phyloP scores from a whole-genome alignment of 1,140 invertebrate species.

The Heliothis virescens region DNA sequence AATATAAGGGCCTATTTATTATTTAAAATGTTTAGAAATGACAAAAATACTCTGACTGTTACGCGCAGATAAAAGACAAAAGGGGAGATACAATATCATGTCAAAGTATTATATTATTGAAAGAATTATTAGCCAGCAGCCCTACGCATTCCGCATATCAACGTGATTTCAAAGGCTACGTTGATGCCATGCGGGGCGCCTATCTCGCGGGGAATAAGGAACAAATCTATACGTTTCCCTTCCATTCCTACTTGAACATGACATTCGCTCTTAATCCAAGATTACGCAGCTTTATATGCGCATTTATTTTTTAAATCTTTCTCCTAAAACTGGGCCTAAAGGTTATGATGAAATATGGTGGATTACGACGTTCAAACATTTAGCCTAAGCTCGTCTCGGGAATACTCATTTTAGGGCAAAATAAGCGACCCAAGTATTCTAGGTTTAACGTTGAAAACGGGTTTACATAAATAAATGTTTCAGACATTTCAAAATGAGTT shows the following conservation, averaged over 20 bases:
- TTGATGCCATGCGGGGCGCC: conserved; percentile 23
- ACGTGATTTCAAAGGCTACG: conserved; percentile 27
- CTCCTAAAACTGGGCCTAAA: conserved; percentile 20
- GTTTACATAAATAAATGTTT: conserved; percentile 27
- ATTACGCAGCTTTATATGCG: conserved; percentile 13
- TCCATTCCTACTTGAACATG: conserved; percentile 8
- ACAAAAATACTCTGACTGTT: not conserved
- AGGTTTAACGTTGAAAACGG: conserved; percentile 10
- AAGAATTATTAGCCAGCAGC: conserved; percentile 18
- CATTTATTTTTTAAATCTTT: conserved; percentile 36
- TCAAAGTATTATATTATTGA: conserved; percentile 28
- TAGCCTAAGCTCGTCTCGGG: conserved; percentile 12
- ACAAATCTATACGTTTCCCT: conserved; percentile 23
- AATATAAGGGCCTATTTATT: not conserved
- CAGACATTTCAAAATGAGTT: not conserved
- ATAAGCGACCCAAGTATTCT: conserved; percentile 24
- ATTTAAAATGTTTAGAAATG: not conserved
- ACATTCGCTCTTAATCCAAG: conserved; percentile 34
- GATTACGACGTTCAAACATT: conserved; percentile 29
- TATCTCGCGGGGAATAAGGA: conserved; percentile 22
- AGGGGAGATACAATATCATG: not conserved
- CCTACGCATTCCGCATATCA: conserved; percentile 20
- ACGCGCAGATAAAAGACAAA: not conserved
- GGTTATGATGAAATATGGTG: conserved; percentile 39
- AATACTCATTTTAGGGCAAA: conserved; percentile 23